phyloP scores from a whole-genome alignment of 2,888 invertebrate species.

The Tupiocoris notatus region DNA sequence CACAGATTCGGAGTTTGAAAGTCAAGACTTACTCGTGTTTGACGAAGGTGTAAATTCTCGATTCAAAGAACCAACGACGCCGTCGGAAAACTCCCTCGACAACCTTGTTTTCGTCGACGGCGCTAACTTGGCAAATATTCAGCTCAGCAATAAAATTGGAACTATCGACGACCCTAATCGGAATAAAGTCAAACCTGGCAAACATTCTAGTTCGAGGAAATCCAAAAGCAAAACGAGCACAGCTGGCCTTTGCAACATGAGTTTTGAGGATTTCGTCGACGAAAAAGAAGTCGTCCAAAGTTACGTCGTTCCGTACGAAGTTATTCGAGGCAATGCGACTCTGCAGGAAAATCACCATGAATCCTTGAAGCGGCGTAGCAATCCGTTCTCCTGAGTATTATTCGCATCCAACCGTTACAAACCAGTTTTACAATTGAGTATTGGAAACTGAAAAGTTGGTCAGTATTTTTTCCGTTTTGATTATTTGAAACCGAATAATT shows the following conservation, averaged over 20 bases:
- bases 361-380: slow-evolving; percentile 56
- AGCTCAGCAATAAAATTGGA: neutral
- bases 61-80: slow-evolving; percentile 2
- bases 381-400: slow-evolving; percentile 55
- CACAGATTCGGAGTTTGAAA: slow-evolving; percentile 46
- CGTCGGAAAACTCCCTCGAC: slow-evolving; percentile 30
- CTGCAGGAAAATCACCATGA: slow-evolving; percentile 53
- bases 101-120: slow-evolving; percentile 20
- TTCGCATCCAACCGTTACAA: slow-evolving; percentile 28
- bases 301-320: slow-evolving; percentile 63
- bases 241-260: slow-evolving; percentile 70
- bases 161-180: neutral
- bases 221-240: slow-evolving; percentile 54
- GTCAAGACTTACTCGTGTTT: slow-evolving; percentile 44
- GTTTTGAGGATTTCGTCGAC: slow-evolving; percentile 68
- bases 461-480: neutral
- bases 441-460: slow-evolving; percentile 15
- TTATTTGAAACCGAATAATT: too few relatives aligned
- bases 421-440: slow-evolving; percentile 37
- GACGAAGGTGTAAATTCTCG: slow-evolving; percentile 12
- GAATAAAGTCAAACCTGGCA: slow-evolving; percentile 19
- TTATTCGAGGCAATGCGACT: slow-evolving; percentile 55
- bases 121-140: neutral
- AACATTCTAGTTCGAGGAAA: slow-evolving; percentile 38
- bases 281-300: slow-evolving; percentile 54